phyloP scores from a whole-genome alignment of 2,888 invertebrate species.

The Hyposoter dolosus region DNA sequence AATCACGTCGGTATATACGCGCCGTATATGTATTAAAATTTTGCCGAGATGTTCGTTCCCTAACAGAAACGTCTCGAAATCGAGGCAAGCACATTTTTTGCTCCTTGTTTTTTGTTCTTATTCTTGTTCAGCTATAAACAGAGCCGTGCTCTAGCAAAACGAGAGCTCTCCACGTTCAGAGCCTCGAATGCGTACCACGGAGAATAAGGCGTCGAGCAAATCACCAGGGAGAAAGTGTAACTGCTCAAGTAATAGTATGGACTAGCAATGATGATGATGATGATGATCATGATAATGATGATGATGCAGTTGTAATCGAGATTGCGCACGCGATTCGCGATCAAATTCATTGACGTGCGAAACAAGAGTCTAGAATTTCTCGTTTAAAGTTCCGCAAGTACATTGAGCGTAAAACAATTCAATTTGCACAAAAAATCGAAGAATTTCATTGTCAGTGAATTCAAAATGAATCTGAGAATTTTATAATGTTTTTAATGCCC shows the following conservation, averaged over 20 bases:
- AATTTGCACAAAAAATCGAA: not conserved
- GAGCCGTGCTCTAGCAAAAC: not conserved
- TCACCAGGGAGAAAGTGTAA: conserved; percentile 81
- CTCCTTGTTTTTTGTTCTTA: conserved; percentile 1
- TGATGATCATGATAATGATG: conserved; percentile 70
- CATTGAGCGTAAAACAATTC: not conserved
- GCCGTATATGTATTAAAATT: not conserved
- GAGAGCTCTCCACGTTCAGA: conserved; percentile 10
- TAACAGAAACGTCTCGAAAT: not conserved
- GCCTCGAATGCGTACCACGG: conserved; percentile 22
- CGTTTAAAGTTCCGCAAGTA: not conserved
- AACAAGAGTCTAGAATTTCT: not conserved
- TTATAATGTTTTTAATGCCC: not conserved
- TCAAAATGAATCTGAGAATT: not conserved
- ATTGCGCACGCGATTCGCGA: conserved; percentile 78
- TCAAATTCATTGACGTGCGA: conserved; percentile 8
- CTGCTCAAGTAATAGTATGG: conserved; percentile 82
- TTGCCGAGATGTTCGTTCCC: not conserved
- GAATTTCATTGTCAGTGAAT: not conserved
- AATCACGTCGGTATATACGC: not conserved
- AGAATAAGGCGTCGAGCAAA: conserved; percentile 50
- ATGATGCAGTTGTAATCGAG: conserved; percentile 81
- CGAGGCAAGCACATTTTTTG: not conserved
- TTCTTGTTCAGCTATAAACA: not conserved
- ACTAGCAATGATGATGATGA: conserved; percentile 53